Base-by-base conservation (phyloP, 2,113 vertebrate species). In the Geococcyx californianus region DNA sequence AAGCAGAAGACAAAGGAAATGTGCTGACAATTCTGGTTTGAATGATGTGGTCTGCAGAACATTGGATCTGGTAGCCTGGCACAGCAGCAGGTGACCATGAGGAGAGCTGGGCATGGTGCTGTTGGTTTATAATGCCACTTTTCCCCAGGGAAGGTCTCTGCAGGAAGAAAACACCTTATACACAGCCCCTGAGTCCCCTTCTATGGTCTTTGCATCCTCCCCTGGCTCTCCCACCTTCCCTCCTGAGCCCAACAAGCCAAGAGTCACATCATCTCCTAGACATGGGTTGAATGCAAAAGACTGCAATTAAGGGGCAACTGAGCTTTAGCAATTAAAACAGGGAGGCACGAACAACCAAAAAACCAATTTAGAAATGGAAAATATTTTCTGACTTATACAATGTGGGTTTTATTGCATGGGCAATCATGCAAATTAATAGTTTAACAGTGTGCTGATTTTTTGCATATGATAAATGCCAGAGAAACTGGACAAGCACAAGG, bases 1-100 rank as follows among this genome's bases (percentile, higher is more conserved):
- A 97, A 90, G 58, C 62, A 94, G 96, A 96, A 92, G 90, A 20
- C 16, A 49, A 58, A 55, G 3, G 17, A 44, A 23, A 64, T 52
- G n/a, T 64, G 78, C 58, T 68, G 82, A 79, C 33, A 16, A 4
- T 5, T 18, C 51, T 52, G 54, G 2, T 91, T 74, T 81, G 60
- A 20, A 77, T 87, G 87, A 76, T 49, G 42, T n/a, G 21, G 13
- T 20, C 42, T 60, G 44, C 18, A 79, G 44, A 33, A 40, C 23
- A 4, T 1, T 0, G 3, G 7, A 15, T 63, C 52, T 51, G 67
- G 23, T 67, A n/a, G 33, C 38, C 44, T 72, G 44, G 33, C 31
- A 24, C 0, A 3, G 47, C 0, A 6, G 16, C 45, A 56, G 45
- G 34, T 34, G 44, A 20, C 16, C 33, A 4, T 1, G 4, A 3